Evolutionary conservation across 1,140 invertebrate genomes (phyloP).

Genomic region (Plectrocnemia conspersa): DNA sequence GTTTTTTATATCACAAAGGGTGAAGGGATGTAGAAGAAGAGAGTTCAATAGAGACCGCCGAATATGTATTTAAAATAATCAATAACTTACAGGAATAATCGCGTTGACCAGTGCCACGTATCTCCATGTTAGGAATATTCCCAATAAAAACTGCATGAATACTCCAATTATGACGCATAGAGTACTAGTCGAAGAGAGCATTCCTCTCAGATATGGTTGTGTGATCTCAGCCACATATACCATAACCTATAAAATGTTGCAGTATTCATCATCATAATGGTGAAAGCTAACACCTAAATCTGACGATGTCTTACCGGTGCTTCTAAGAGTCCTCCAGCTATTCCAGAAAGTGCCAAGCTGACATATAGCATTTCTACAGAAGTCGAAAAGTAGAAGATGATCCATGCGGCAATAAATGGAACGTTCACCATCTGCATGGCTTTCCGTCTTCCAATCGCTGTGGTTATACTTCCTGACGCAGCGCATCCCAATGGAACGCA

Average conservation of each 20-base stretch:
- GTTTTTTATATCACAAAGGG: no score
- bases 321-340: constrained; percentile 70
- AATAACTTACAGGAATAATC: constrained; percentile 54
- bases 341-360: constrained; percentile 62
- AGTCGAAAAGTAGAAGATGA: constrained; percentile 62
- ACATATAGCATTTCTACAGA: constrained; percentile 59
- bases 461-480: constrained; percentile 63
- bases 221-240: constrained; percentile 78
- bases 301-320: constrained; percentile 74
- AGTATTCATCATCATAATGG: neutral
- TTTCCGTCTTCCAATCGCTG: constrained; percentile 61
- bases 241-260: constrained; percentile 53
- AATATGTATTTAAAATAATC: no score
- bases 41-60: no score
- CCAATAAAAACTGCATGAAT: constrained; percentile 64
- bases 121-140: constrained; percentile 64
- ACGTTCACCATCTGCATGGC: constrained; percentile 69
- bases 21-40: no score
- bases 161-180: constrained; percentile 69
- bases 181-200: constrained; percentile 66
- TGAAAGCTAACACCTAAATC: no score
- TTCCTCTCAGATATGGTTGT: constrained; percentile 68
- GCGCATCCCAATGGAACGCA: constrained; percentile 54
- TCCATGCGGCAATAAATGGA: constrained; percentile 67
- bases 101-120: constrained; percentile 64